Evolutionary conservation across 2,888 invertebrate genomes (phyloP).

Genomic region (Carabus problematicus): DNA sequence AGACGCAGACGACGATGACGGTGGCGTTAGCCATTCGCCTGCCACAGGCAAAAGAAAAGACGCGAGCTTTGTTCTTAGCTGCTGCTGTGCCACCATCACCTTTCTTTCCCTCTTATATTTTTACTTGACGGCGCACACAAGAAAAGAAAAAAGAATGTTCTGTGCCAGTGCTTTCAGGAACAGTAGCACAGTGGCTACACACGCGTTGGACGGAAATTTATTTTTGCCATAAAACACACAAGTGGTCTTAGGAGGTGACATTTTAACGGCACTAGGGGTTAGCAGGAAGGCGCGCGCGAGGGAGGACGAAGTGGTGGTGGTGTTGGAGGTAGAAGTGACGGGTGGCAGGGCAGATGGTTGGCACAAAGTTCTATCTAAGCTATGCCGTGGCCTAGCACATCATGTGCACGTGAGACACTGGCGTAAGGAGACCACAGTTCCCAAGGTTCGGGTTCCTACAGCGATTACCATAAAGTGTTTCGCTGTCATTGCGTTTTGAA

Average conservation of each 20-base stretch:
- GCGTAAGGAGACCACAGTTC: background rate
- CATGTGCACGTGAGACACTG: slow-evolving; percentile 29
- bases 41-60: slow-evolving; percentile 17
- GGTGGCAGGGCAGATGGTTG: too few species aligned
- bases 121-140: slow-evolving; percentile 4
- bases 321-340: too few species aligned
- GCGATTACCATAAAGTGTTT: slow-evolving; percentile 33
- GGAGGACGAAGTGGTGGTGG: too few species aligned
- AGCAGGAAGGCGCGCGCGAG: background rate
- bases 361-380: too few species aligned
- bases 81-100: slow-evolving; percentile 7
- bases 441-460: slow-evolving; percentile 4
- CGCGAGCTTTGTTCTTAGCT: slow-evolving; percentile 39
- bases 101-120: slow-evolving; percentile 12
- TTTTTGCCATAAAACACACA: slow-evolving; percentile 53
- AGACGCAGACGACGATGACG: background rate
- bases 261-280: slow-evolving; percentile 50
- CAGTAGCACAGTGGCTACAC: slow-evolving; percentile 45
- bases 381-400: slow-evolving; percentile 14
- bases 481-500: slow-evolving; percentile 36
- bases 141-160: slow-evolving; percentile 36
- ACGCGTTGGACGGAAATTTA: slow-evolving; percentile 51
- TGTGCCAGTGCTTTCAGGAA: slow-evolving; percentile 36
- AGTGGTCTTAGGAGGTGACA: slow-evolving; percentile 52
- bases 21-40: background rate